These are phyloP conservation scores for Meleagris gallopavo DNA, from an alignment of 2,113 vertebrate genomes.

Conservation along the genomic window DNA sequence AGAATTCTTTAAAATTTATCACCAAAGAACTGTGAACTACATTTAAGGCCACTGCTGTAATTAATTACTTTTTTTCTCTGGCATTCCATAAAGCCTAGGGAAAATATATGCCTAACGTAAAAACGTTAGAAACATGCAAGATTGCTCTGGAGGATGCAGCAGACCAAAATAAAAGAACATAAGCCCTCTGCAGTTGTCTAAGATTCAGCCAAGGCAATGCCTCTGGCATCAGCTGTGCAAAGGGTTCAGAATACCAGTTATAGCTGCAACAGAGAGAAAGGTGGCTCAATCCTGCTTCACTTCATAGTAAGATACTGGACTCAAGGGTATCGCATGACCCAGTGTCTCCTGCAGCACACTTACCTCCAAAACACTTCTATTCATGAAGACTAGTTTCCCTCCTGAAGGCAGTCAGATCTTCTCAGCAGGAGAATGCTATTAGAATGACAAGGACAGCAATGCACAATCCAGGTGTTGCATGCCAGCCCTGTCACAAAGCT, in stretches of 20 bases:
- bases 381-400: neutral
- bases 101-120: constrained; percentile 21
- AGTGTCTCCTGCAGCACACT: neutral
- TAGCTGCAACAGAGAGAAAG: neutral
- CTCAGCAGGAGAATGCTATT: neutral
- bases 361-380: neutral
- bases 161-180: neutral
- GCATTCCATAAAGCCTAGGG: constrained; percentile 29
- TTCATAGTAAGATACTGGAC: neutral
- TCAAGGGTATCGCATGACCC: neutral
- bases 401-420: rapidly evolving
- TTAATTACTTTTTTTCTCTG: constrained; percentile 22
- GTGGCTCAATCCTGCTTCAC: neutral
- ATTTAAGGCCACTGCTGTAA: neutral
- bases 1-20: neutral
- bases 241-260: neutral
- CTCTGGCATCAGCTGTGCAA: neutral
- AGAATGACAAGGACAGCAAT: neutral
- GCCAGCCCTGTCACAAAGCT: neutral
- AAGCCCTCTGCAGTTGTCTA: neutral
- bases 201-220: neutral
- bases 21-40: neutral
- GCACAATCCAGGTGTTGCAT: neutral
- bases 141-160: neutral
- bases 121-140: constrained; percentile 15